Evolutionary conservation across 2,888 invertebrate genomes (phyloP).

Genomic region (Pollenia amentaria): DNA sequence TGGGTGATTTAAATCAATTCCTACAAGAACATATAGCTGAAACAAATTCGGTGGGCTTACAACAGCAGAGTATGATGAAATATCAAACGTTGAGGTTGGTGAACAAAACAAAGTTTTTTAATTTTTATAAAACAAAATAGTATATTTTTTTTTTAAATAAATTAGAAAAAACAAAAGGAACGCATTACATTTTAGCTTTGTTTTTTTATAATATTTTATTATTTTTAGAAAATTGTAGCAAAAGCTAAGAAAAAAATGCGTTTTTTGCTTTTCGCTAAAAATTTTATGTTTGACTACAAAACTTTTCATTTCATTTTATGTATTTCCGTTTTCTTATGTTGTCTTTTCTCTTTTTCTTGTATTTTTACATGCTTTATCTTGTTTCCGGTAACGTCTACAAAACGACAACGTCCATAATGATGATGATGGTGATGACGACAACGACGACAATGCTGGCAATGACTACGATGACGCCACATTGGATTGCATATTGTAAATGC

Average conservation of each 20-base stretch:
- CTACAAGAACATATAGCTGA: slow-evolving; percentile 92
- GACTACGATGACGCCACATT: slow-evolving; percentile 47
- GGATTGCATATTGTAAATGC: slow-evolving; percentile 56
- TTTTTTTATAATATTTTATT: background rate
- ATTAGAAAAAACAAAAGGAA: background rate
- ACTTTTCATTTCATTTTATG: slow-evolving; percentile 76
- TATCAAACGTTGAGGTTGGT: slow-evolving; percentile 65
- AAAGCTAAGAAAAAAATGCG: slow-evolving; percentile 21
- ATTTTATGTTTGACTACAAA: slow-evolving; percentile 47
- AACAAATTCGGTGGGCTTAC: slow-evolving; percentile 84
- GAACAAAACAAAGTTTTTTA: background rate
- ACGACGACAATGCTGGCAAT: slow-evolving; percentile 41
- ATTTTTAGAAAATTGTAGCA: background rate
- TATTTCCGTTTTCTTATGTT: slow-evolving; percentile 64
- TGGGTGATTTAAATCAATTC: slow-evolving; percentile 94
- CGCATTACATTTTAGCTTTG: slow-evolving; percentile 60
- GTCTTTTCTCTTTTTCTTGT: slow-evolving; percentile 51
- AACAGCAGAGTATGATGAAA: slow-evolving; percentile 47
- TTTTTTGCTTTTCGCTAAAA: background rate
- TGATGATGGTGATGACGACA: slow-evolving; percentile 61
- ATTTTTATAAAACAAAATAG: background rate
- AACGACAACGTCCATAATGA: slow-evolving; percentile 71
- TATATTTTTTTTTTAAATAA: background rate
- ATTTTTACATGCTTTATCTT: slow-evolving; percentile 79
- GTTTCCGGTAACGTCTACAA: slow-evolving; percentile 81